Evolutionary conservation across 2,113 vertebrate species (phyloP).

Genomic region (Arizona elegans): DNA sequence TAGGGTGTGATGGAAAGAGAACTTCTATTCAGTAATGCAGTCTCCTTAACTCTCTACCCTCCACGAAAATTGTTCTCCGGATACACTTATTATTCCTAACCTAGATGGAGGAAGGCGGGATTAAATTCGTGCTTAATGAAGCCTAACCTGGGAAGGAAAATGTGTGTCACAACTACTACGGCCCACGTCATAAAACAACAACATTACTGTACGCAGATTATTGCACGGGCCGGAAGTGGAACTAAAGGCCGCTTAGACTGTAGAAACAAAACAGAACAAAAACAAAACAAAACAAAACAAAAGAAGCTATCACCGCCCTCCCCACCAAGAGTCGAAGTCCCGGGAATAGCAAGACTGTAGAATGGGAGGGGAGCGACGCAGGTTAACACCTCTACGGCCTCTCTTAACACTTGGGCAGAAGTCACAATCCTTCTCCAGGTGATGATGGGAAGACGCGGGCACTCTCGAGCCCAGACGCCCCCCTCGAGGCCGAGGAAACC

Average conservation of each 20-base stretch:
- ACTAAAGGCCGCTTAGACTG: neutral
- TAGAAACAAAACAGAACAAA: neutral
- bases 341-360: neutral
- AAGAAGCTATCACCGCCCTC: neutral
- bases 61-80: neutral
- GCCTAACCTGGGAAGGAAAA: neutral
- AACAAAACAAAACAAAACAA: neutral
- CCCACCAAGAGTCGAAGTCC: neutral
- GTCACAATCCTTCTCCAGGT: neutral
- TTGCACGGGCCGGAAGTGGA: neutral
- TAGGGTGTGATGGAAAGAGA: neutral
- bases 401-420: neutral
- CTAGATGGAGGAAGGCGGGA: neutral
- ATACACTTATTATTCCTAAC: neutral
- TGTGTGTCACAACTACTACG: neutral
- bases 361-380: neutral
- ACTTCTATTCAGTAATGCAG: neutral
- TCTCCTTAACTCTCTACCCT: neutral
- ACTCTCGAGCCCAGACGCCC: neutral
- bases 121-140: neutral
- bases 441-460: neutral
- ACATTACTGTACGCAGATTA: neutral
- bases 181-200: neutral
- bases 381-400: neutral
- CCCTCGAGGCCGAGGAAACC: neutral